Evolutionary conservation across 2,113 vertebrate species (phyloP).

Genomic region (Xiphophorus maculatus): DNA sequence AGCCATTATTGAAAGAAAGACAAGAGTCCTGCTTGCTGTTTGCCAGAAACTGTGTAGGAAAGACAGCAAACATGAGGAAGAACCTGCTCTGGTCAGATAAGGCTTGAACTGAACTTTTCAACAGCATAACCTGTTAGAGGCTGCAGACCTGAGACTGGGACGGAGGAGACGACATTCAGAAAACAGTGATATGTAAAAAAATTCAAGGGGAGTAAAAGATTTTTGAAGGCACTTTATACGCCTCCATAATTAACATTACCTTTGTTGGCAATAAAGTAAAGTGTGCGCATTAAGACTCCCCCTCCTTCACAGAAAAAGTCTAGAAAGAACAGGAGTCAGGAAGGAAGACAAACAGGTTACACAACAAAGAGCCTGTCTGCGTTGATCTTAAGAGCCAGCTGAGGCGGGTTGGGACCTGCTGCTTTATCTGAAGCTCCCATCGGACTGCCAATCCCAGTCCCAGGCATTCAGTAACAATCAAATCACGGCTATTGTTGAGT

Average conservation of each 20-base stretch:
- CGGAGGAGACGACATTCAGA: too few relatives aligned
- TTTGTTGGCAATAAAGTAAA: not conserved
- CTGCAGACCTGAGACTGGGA: too few relatives aligned
- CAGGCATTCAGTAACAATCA: slow-evolving; percentile 29
- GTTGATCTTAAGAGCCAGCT: slow-evolving; percentile 1
- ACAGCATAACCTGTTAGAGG: not conserved
- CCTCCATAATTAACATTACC: not conserved
- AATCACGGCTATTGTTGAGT: slow-evolving; percentile 44
- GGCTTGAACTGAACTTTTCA: not conserved
- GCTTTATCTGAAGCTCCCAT: slow-evolving; percentile 44
- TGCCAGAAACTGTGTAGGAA: not conserved
- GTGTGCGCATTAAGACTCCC: not conserved
- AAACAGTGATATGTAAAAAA: too few relatives aligned
- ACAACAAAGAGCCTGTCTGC: slow-evolving; percentile 16
- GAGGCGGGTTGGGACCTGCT: slow-evolving; percentile 54
- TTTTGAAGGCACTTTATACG: not conserved
- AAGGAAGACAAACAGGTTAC: slow-evolving; percentile 44
- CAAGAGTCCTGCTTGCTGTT: too few relatives aligned
- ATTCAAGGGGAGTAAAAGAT: not conserved
- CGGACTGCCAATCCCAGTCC: slow-evolving; percentile 41
- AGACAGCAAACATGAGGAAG: not conserved
- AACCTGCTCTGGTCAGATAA: not conserved
- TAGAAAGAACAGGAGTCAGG: not conserved
- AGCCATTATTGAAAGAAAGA: too few relatives aligned
- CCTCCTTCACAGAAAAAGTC: not conserved